phyloP scores from a whole-genome alignment of 2,797 vertebrate genomes.

The Orientallactaga sibirica region DNA sequence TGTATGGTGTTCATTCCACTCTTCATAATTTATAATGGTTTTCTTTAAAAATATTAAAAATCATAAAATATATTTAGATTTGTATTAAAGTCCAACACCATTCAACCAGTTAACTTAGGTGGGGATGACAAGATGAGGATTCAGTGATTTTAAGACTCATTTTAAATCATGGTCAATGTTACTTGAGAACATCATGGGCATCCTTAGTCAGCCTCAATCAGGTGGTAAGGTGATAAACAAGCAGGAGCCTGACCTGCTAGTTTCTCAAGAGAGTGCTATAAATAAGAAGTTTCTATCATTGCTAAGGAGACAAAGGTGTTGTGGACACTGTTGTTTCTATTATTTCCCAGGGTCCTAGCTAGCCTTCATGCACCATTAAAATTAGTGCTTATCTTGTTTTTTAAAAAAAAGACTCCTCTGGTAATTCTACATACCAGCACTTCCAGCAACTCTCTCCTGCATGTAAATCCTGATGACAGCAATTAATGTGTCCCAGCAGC shows the following conservation, averaged over 20 bases:
- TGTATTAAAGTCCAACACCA: not conserved
- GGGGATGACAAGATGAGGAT: not conserved
- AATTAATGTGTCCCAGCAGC: slow-evolving; percentile 87
- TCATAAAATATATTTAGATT: slow-evolving; percentile 20
- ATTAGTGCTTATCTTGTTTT: slow-evolving; percentile 56
- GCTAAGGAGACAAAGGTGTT: not conserved
- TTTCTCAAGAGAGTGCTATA: not conserved
- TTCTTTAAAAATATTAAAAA: slow-evolving; percentile 22
- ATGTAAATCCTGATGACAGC: slow-evolving; percentile 87
- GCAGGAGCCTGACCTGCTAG: not conserved
- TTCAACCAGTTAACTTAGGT: not conserved
- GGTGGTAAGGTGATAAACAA: not conserved
- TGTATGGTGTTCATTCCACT: not conserved
- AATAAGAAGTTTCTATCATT: not conserved
- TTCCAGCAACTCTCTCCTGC: slow-evolving; percentile 82
- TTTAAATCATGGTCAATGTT: slow-evolving; percentile 31
- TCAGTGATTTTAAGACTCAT: slow-evolving; percentile 33
- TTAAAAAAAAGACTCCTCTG: slow-evolving; percentile 62
- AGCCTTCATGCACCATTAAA: not conserved
- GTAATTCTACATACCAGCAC: slow-evolving; percentile 77
- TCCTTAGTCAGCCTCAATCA: not conserved
- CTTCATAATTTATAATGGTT: slow-evolving; percentile 8
- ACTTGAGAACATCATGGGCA: not conserved
- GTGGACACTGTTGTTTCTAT: not conserved
- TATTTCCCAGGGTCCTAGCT: not conserved